A percentile compares a stretch with the other conserved stretches of the same genome.
Evolutionary conservation across 2,888 invertebrate species (phyloP).

Genomic region (Orchestes rusci): DNA sequence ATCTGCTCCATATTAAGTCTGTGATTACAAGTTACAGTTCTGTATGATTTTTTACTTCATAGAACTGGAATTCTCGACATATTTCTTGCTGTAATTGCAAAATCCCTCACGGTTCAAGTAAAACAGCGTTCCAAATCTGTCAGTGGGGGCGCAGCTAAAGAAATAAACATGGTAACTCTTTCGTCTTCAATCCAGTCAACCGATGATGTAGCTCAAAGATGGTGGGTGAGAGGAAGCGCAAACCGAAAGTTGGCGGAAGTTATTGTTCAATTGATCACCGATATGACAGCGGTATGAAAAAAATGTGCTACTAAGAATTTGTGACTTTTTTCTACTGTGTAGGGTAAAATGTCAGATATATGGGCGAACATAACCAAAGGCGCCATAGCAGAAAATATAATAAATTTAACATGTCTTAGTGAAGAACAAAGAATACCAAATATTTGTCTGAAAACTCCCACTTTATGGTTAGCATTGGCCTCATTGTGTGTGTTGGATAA

Average conservation of each 20-base stretch:
- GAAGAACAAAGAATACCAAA: constrained; percentile 68
- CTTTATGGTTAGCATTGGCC: constrained; percentile 87
- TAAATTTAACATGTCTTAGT: constrained; percentile 72
- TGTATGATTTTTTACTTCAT: too few relatives aligned
- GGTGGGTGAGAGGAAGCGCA: constrained; percentile 86
- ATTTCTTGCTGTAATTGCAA: constrained; percentile 83
- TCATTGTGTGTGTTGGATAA: constrained; percentile 89
- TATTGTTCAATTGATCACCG: constrained; percentile 79
- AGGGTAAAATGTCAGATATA: constrained; percentile 78
- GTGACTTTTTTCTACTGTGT: too few relatives aligned
- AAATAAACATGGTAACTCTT: constrained; percentile 51
- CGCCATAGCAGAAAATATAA: constrained; percentile 79
- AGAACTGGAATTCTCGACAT: constrained; percentile 81
- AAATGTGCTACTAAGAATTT: background rate
- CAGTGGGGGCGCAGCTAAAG: constrained; percentile 43
- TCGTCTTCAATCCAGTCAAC: constrained; percentile 53
- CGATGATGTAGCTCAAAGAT: constrained; percentile 52
- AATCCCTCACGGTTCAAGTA: constrained; percentile 83
- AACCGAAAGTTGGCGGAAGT: constrained; percentile 80
- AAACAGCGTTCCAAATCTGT: constrained; percentile 63
- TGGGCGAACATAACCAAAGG: constrained; percentile 87
- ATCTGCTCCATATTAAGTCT: background rate
- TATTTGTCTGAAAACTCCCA: constrained; percentile 74
- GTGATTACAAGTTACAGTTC: background rate
- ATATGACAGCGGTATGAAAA: constrained; percentile 75